A percentile compares a stretch with the other conserved stretches of the same genome.
phyloP scores from a whole-genome alignment of 2,113 vertebrate genomes.

The Phylloscopus whistleri region DNA sequence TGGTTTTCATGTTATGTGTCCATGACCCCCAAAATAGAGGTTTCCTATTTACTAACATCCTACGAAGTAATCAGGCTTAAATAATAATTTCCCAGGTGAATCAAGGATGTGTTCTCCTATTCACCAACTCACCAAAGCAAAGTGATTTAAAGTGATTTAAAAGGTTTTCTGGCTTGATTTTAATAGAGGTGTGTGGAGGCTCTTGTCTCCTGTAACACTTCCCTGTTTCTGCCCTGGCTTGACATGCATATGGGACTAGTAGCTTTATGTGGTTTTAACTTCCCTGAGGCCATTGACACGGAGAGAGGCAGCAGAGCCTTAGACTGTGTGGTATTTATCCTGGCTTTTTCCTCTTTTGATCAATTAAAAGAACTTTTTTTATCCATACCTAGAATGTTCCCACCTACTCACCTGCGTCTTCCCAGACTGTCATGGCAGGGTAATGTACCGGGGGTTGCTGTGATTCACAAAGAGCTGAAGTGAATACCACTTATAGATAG shows the following conservation, averaged over 20 bases:
- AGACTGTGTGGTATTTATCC: background rate
- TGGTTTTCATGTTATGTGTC: background rate
- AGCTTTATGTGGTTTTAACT: background rate
- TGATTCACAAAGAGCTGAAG: background rate
- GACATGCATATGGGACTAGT: background rate
- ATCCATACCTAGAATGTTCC: background rate
- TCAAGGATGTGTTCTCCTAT: background rate
- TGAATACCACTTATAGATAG: background rate
- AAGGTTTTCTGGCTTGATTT: background rate
- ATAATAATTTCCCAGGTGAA: background rate
- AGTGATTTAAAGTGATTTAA: background rate
- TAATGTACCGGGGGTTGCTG: background rate
- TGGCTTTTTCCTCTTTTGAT: background rate
- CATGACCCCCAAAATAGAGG: background rate
- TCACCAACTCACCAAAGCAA: background rate
- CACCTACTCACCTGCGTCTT: background rate
- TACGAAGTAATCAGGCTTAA: background rate
- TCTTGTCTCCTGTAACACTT: background rate
- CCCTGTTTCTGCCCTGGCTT: background rate
- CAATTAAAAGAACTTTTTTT: background rate
- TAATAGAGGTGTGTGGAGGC: background rate
- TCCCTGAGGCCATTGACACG: background rate
- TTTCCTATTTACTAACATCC: background rate
- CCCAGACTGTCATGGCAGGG: background rate
- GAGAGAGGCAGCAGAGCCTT: background rate